Conservation (phyloP, 2,888 invertebrate genomes). For the Rhimphoctona megacephalus region DNA sequence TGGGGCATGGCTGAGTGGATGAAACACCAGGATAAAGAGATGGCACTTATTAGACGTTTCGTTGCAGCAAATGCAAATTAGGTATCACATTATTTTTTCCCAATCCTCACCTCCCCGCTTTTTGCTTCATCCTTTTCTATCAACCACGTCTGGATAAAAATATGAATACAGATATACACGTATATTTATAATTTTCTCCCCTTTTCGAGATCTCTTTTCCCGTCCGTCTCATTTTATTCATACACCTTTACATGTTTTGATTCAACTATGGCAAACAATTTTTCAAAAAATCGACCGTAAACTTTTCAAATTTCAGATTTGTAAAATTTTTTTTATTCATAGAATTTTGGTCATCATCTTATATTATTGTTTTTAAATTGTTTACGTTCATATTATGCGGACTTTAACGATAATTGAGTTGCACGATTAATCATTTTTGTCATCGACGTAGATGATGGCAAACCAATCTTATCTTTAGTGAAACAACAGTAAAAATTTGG, state of each 20-base stretch:
- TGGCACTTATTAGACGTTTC: conserved; percentile 65
- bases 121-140: conserved; percentile 10
- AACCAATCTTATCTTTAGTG: too few relatives aligned
- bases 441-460: too few relatives aligned
- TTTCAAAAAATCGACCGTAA: background rate
- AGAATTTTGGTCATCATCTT: too few relatives aligned
- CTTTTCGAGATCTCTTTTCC: background rate
- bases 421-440: too few relatives aligned
- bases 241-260: background rate
- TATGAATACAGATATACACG: background rate
- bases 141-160: background rate
- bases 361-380: too few relatives aligned
- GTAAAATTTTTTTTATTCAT: too few relatives aligned
- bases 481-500: too few relatives aligned
- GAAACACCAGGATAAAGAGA: conserved; percentile 45
- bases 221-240: conserved; percentile 1
- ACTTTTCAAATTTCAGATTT: too few relatives aligned
- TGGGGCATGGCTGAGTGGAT: conserved; percentile 57
- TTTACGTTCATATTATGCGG: too few relatives aligned
- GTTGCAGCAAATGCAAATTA: conserved; percentile 65
- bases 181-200: conserved; percentile 4
- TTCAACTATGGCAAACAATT: background rate
- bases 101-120: conserved; percentile 6
- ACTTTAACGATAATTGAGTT: background rate
- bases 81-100: conserved; percentile 58